Conservation (phyloP, 1,140 invertebrate species). For the Meteorus sp. region DNA sequence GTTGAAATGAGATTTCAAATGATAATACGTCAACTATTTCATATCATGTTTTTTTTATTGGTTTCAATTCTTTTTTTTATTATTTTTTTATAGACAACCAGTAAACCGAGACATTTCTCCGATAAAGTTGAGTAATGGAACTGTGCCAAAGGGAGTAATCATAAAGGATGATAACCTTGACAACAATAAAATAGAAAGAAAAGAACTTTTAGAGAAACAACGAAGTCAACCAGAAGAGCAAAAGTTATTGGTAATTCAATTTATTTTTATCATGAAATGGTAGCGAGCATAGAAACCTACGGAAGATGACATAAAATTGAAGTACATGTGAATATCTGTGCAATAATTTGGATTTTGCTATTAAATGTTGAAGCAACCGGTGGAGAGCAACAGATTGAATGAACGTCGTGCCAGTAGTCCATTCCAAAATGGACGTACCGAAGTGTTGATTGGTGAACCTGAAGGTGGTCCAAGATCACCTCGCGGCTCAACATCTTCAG, state of each 20-base stretch:
- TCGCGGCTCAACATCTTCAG: constrained; percentile 55
- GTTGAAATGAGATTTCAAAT: no score
- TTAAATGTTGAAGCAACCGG: constrained; percentile 35
- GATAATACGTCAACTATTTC: no score
- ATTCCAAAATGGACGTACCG: constrained; percentile 72
- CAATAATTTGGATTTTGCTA: background rate
- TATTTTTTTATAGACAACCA: constrained; percentile 13
- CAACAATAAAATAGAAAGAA: constrained; percentile 36
- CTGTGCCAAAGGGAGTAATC: constrained; percentile 48
- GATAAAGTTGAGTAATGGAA: constrained; percentile 56
- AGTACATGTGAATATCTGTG: background rate
- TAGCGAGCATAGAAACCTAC: no score
- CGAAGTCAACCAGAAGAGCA: constrained; percentile 48
- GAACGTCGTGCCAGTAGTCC: constrained; percentile 64
- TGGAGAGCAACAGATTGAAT: constrained; percentile 36
- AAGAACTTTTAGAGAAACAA: constrained; percentile 48
- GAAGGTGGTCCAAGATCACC: constrained; percentile 58
- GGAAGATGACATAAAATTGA: no score
- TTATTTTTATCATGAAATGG: no score
- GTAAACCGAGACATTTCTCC: constrained; percentile 25
- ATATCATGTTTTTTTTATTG: background rate
- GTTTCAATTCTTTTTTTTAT: background rate
- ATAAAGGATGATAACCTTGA: constrained; percentile 40
- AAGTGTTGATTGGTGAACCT: constrained; percentile 68
- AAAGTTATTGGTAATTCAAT: constrained; percentile 49